A percentile compares a stretch with the other conserved stretches of the same genome.
Evolutionary conservation across 2,113 vertebrate species (phyloP).

Genomic region (Chlamydotis undulata): DNA sequence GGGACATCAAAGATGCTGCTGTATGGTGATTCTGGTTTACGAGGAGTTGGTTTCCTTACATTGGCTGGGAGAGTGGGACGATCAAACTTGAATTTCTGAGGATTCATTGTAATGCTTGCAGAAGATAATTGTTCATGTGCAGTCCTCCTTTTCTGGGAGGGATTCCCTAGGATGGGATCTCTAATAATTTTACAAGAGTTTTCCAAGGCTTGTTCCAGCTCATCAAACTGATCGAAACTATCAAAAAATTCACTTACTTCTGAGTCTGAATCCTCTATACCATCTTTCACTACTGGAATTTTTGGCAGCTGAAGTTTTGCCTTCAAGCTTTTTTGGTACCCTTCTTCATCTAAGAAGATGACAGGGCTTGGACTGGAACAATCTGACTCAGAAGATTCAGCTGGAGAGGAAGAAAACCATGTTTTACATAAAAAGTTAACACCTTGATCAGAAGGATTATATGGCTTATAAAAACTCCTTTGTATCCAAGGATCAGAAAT

Average conservation of each 20-base stretch:
- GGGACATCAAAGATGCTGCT: constrained; percentile 81
- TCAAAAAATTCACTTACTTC: constrained; percentile 99
- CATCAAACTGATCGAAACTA: constrained; percentile 97
- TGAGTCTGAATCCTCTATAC: constrained; percentile 96
- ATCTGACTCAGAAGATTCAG: constrained; percentile 93
- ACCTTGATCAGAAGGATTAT: constrained; percentile 70
- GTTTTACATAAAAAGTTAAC: constrained; percentile 63
- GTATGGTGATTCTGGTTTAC: constrained; percentile 88
- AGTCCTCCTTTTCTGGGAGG: constrained; percentile 75
- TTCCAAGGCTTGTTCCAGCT: constrained; percentile 85
- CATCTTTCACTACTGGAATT: constrained; percentile 90
- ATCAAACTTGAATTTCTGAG: constrained; percentile 93
- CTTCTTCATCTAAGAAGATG: constrained; percentile 97
- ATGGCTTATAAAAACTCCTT: constrained; percentile 84
- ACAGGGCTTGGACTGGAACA: constrained; percentile 96
- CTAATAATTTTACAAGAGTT: constrained; percentile 58
- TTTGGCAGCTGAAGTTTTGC: constrained; percentile 95
- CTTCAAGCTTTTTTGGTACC: constrained; percentile 94
- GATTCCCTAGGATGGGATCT: constrained; percentile 59
- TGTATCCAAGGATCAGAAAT: constrained; percentile 83
- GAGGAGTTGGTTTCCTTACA: constrained; percentile 93
- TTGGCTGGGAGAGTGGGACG: constrained; percentile 89
- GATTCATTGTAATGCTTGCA: constrained; percentile 85
- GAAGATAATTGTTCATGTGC: constrained; percentile 72
- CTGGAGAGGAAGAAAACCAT: constrained; percentile 77